Evolutionary conservation across 2,888 invertebrate species (phyloP).

Genomic region (Amblyjoppa proteus): DNA sequence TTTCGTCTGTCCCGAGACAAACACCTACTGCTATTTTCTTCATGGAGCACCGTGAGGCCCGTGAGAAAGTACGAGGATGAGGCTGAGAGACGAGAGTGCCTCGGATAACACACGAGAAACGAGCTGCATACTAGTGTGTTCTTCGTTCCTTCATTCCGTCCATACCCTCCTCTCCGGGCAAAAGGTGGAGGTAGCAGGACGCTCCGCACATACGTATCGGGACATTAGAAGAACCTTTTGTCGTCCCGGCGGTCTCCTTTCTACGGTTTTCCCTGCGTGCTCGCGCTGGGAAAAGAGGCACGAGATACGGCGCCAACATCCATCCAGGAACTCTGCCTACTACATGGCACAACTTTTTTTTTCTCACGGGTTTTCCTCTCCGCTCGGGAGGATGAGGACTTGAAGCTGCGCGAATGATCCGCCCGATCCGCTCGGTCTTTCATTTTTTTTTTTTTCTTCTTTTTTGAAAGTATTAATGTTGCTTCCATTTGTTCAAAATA

Average conservation of each 20-base stretch:
- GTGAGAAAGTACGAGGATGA: slow-evolving; percentile 12
- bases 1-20: slow-evolving; percentile 61
- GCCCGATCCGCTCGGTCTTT: not conserved
- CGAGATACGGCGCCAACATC: slow-evolving; percentile 59
- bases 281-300: slow-evolving; percentile 59
- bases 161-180: not conserved
- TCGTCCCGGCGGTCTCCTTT: slow-evolving; percentile 74
- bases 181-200: slow-evolving; percentile 74
- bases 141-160: not conserved
- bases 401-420: not conserved
- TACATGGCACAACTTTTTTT: not conserved
- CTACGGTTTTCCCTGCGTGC: slow-evolving; percentile 41
- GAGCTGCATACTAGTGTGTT: slow-evolving; percentile 66
- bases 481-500: not conserved
- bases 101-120: slow-evolving; percentile 59
- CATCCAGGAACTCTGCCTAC: slow-evolving; percentile 1
- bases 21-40: slow-evolving; percentile 51
- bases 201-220: slow-evolving; percentile 83
- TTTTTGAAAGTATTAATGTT: not conserved
- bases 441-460: not conserved
- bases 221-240: slow-evolving; percentile 81
- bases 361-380: not conserved
- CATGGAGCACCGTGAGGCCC: slow-evolving; percentile 19
- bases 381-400: not conserved
- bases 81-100: slow-evolving; percentile 45